Percentiles rank a stretch among this genome's conserved stretches.
Conservation (phyloP, 2,113 vertebrate genomes). For the Bujurquina vittata region DNA sequence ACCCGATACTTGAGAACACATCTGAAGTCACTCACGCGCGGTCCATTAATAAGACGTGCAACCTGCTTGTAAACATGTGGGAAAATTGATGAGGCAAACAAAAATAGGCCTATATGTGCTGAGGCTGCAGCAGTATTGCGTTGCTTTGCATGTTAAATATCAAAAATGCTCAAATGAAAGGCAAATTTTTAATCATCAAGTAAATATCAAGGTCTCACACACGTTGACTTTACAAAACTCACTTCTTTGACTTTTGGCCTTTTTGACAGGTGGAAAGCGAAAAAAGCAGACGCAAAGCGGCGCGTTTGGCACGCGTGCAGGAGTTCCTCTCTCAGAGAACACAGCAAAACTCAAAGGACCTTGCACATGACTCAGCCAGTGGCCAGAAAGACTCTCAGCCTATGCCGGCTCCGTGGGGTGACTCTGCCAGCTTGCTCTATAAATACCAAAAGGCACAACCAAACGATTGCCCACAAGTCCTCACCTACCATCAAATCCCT, state of each 20-base stretch:
- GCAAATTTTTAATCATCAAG: not conserved
- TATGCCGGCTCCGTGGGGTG: conserved; percentile 8
- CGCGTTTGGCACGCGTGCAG: conserved; percentile 54
- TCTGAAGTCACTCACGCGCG: conserved; percentile 29
- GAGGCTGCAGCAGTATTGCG: conserved; percentile 22
- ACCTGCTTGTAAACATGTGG: conserved; percentile 25
- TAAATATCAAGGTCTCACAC: not conserved
- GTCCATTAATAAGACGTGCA: conserved; percentile 51
- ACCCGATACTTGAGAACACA: conserved; percentile 50
- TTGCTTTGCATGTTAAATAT: conserved; percentile 13
- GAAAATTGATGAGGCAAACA: conserved; percentile 34
- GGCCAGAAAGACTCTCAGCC: conserved; percentile 20
- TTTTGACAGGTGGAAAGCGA: conserved; percentile 72
- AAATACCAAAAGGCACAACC: conserved; percentile 30
- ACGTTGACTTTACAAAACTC: not conserved
- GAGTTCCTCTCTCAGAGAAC: conserved; percentile 55
- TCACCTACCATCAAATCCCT: conserved; percentile 76
- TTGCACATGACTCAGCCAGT: conserved; percentile 22
- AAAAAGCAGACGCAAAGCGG: conserved; percentile 58
- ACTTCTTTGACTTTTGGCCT: conserved; percentile 32
- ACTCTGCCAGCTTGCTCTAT: conserved; percentile 14
- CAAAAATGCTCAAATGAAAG: conserved; percentile 1
- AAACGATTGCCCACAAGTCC: conserved; percentile 43
- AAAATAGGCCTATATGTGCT: not conserved
- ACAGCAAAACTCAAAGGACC: conserved; percentile 9